phyloP scores from a whole-genome alignment of 1,140 invertebrate species.

The Lerema accius region DNA sequence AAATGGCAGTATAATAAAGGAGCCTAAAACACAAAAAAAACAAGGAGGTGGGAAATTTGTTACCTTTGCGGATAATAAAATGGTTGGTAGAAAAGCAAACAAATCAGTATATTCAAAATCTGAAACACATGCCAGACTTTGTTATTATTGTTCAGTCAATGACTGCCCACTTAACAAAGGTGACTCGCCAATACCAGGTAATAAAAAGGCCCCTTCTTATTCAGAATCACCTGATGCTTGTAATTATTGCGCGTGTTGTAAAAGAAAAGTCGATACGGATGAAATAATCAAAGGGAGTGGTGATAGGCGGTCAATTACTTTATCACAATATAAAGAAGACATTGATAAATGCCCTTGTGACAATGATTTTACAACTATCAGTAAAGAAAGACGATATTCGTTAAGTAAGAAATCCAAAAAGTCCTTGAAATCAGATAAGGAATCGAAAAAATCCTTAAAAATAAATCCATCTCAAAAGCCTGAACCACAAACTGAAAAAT shows the following conservation, averaged over 20 bases:
- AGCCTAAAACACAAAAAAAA: not conserved
- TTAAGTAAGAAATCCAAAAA: not conserved
- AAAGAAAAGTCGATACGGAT: slow-evolving; percentile 31
- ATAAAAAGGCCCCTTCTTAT: not conserved
- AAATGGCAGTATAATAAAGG: not conserved
- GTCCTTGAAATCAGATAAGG: too few relatives aligned
- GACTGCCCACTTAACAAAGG: slow-evolving; percentile 12
- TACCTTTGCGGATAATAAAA: slow-evolving; percentile 11
- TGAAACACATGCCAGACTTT: not conserved
- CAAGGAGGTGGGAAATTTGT: not conserved
- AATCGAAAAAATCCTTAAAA: too few relatives aligned
- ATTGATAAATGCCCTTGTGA: not conserved
- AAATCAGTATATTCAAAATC: not conserved
- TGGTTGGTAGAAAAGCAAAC: not conserved
- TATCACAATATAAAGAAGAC: slow-evolving; percentile 1
- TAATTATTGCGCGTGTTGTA: slow-evolving; percentile 35
- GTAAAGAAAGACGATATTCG: not conserved
- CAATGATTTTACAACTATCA: not conserved
- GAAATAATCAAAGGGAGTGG: slow-evolving; percentile 40
- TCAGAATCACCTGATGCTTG: slow-evolving; percentile 19
- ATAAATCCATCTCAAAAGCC: too few relatives aligned
- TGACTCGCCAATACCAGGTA: not conserved
- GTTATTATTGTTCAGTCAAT: slow-evolving; percentile 23
- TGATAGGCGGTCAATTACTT: slow-evolving; percentile 23
- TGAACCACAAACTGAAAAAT: too few relatives aligned